phyloP scores from a whole-genome alignment of 2,113 vertebrate species.

The Forbesichthys agassizii region DNA sequence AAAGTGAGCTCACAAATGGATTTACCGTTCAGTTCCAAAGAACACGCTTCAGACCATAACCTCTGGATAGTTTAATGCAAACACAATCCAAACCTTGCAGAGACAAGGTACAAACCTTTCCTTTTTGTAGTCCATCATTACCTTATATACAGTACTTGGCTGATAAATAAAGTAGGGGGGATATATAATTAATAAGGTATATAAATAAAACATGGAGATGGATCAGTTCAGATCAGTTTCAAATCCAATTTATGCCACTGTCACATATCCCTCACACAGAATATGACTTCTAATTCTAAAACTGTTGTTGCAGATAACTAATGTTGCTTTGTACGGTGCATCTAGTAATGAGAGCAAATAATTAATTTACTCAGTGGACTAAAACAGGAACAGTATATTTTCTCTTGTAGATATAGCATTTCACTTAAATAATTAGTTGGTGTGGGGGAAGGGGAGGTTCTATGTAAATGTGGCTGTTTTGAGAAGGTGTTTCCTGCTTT shows the following conservation, averaged over 20 bases:
- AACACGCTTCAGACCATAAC: constrained; percentile 29
- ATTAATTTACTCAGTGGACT: neutral
- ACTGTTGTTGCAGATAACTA: constrained; percentile 2
- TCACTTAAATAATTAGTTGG: too few relatives aligned
- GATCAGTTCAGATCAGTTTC: too few relatives aligned
- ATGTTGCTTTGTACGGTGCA: constrained; percentile 4
- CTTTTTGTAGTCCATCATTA: neutral
- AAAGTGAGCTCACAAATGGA: constrained; percentile 40
- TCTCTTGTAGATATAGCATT: neutral
- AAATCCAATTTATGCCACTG: too few relatives aligned
- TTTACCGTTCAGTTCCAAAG: constrained; percentile 40
- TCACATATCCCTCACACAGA: too few relatives aligned
- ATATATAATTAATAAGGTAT: too few relatives aligned
- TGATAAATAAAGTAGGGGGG: too few relatives aligned
- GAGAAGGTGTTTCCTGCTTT: neutral
- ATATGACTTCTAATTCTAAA: neutral
- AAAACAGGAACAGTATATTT: too few relatives aligned
- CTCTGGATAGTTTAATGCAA: constrained; percentile 30
- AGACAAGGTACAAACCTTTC: constrained; percentile 18
- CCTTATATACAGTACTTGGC: neutral
- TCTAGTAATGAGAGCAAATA: constrained; percentile 19
- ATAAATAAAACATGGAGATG: too few relatives aligned
- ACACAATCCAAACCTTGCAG: constrained; percentile 21
- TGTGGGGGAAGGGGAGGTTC: too few relatives aligned
- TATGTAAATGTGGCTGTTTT: too few relatives aligned